These are phyloP conservation scores for Falcunculus frontatus DNA, from an alignment of 2,113 vertebrate species.

Conservation along the genomic window DNA sequence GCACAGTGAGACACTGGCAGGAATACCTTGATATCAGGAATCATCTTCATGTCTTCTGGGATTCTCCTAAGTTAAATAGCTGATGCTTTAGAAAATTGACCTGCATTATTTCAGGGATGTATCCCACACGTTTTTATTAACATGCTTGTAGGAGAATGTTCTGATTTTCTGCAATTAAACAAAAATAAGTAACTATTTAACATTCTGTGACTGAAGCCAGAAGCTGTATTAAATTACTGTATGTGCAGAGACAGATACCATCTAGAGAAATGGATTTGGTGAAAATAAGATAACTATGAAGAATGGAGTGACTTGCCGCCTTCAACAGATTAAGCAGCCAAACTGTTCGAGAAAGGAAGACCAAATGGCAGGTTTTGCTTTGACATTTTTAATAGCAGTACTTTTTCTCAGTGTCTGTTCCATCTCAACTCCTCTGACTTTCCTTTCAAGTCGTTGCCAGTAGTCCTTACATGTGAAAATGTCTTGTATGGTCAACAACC, in stretches of 20 bases:
- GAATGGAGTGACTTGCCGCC: not conserved
- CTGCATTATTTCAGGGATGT: not conserved
- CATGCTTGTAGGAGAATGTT: not conserved
- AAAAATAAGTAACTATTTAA: not conserved
- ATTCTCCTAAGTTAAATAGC: not conserved
- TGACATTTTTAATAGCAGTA: not conserved
- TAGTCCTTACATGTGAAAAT: not conserved
- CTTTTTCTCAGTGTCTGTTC: not conserved
- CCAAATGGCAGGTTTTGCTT: not conserved
- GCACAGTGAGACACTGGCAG: not conserved
- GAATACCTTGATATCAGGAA: not conserved
- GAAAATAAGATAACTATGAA: not conserved
- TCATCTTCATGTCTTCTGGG: not conserved
- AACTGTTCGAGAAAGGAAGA: not conserved
- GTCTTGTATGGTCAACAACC: not conserved
- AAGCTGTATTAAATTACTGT: not conserved
- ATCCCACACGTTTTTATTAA: slow-evolving; percentile 2
- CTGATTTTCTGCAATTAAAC: slow-evolving; percentile 42
- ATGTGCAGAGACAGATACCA: not conserved
- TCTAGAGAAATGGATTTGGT: not conserved
- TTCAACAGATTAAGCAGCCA: not conserved
- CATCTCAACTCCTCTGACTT: not conserved
- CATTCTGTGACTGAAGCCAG: not conserved
- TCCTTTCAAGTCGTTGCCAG: not conserved
- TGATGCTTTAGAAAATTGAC: not conserved